Evolutionary conservation across 2,797 vertebrate genomes (phyloP).

Genomic region (Lateolabrax maculatus): DNA sequence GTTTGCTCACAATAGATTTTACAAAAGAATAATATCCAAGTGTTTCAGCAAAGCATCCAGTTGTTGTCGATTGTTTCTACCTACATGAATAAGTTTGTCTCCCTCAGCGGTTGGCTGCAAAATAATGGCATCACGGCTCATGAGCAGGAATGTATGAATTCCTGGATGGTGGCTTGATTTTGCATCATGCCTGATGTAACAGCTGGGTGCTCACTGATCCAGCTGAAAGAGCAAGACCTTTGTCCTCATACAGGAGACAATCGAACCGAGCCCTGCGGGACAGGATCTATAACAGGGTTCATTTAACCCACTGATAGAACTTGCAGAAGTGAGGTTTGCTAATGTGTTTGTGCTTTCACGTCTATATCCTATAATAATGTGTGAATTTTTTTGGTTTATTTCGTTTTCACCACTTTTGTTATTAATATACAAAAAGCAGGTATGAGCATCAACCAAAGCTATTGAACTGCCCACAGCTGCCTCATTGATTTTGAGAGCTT

Average conservation of each 20-base stretch:
- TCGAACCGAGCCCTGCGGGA: slow-evolving; percentile 65
- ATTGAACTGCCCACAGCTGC: slow-evolving; percentile 24
- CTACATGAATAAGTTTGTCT: slow-evolving; percentile 32
- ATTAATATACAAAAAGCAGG: slow-evolving; percentile 7
- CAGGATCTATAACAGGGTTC: slow-evolving; percentile 61
- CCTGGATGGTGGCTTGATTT: slow-evolving; percentile 59
- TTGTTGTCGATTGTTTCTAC: slow-evolving; percentile 3
- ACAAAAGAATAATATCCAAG: neutral
- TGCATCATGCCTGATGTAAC: slow-evolving; percentile 78
- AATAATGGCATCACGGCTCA: slow-evolving; percentile 44
- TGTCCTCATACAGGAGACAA: slow-evolving; percentile 70
- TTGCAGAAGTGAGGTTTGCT: neutral
- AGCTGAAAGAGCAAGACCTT: slow-evolving; percentile 62
- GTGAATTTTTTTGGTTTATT: neutral
- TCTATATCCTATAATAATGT: neutral
- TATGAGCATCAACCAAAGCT: slow-evolving; percentile 3
- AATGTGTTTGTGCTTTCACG: neutral
- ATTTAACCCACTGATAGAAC: slow-evolving; percentile 41
- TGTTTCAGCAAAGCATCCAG: slow-evolving; percentile 15
- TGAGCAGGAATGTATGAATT: slow-evolving; percentile 59
- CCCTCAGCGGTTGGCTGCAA: slow-evolving; percentile 43
- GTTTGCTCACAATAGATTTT: neutral
- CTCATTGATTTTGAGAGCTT: slow-evolving; percentile 55
- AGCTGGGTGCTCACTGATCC: slow-evolving; percentile 72
- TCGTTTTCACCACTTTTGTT: neutral